These are phyloP conservation scores for Callospermophilus lateralis DNA, from an alignment of 2,113 vertebrate genomes.

Conservation along the genomic window DNA sequence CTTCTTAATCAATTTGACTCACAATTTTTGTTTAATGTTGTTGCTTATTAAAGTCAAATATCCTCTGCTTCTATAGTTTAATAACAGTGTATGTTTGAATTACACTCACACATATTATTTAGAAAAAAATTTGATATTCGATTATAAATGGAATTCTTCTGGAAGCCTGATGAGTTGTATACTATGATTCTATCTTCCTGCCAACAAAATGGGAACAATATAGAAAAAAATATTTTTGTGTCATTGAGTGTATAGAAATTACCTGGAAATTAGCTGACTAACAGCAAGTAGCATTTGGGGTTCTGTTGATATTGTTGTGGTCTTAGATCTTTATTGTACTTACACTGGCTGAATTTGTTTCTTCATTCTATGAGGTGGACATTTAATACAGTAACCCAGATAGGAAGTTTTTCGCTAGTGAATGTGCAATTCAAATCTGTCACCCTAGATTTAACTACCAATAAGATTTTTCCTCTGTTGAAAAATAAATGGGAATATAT, in stretches of 20 bases:
- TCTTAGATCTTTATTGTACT: constrained; percentile 44
- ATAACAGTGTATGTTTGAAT: neutral
- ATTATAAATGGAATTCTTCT: neutral
- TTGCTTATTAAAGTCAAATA: constrained; percentile 28
- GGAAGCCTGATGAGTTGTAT: neutral
- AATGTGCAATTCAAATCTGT: neutral
- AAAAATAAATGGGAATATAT: neutral
- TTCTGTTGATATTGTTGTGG: neutral
- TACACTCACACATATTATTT: neutral
- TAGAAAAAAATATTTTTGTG: constrained; percentile 4
- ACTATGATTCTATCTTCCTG: neutral
- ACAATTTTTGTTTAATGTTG: constrained; percentile 38
- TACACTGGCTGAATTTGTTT: constrained; percentile 10
- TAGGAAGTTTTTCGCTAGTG: neutral
- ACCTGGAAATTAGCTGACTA: neutral
- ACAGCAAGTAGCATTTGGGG: neutral
- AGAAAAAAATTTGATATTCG: neutral
- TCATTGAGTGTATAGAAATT: neutral
- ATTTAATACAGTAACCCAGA: neutral
- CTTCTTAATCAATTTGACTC: neutral
- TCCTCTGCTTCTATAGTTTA: neutral
- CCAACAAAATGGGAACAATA: neutral
- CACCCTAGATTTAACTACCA: neutral
- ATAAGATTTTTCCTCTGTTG: constrained; percentile 4
- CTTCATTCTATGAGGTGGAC: neutral